phyloP scores from a whole-genome alignment of 2,888 invertebrate species.

The Ceramica pisi region DNA sequence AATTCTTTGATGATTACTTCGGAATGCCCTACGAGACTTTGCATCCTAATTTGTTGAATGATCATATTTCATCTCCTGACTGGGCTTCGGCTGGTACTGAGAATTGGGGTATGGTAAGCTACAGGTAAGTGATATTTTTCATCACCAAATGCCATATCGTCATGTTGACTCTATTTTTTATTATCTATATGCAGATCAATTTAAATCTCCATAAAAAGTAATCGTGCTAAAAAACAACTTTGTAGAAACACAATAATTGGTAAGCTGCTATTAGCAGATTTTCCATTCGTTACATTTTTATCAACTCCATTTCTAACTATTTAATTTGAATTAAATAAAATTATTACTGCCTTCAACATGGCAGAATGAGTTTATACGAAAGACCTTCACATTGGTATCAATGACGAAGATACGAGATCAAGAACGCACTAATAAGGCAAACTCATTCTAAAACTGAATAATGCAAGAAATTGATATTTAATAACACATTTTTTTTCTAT shows the following conservation, averaged over 20 bases:
- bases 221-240: too few relatives aligned
- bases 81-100: constrained; percentile 89
- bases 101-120: constrained; percentile 89
- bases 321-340: not conserved
- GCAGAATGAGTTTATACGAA: not conserved
- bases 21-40: constrained; percentile 80
- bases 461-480: not conserved
- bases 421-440: not conserved
- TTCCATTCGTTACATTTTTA: not conserved
- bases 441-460: not conserved
- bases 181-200: too few relatives aligned
- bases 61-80: constrained; percentile 86
- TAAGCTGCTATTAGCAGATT: not conserved
- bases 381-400: not conserved
- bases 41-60: constrained; percentile 82
- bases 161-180: not conserved
- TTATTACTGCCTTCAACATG: not conserved
- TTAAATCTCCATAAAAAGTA: too few relatives aligned
- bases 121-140: constrained; percentile 75
- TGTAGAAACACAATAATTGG: not conserved
- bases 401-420: too few relatives aligned
- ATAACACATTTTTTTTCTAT: constrained; percentile 25
- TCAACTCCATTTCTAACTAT: not conserved
- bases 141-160: too few relatives aligned
- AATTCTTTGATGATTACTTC: constrained; percentile 83